A percentile compares a stretch with the other conserved stretches of the same genome.
Conservation (phyloP, 2,888 invertebrate genomes). For the Empis livida region DNA sequence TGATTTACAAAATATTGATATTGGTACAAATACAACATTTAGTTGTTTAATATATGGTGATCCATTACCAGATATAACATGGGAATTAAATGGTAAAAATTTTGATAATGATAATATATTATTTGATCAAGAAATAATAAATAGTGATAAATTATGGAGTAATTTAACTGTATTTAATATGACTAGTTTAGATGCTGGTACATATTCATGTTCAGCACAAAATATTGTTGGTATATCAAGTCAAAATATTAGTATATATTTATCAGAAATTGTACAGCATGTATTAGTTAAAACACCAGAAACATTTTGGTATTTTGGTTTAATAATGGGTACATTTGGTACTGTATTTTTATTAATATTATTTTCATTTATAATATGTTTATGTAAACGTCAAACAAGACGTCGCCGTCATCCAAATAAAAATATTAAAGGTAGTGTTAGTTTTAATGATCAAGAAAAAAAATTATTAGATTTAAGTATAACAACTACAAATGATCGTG, state of each 20-base stretch:
- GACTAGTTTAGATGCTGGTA: constrained; percentile 68
- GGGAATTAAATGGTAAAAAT: constrained; percentile 64
- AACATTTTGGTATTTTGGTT: constrained; percentile 60
- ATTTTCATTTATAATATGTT: constrained; percentile 46
- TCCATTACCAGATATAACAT: constrained; percentile 69
- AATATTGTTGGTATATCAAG: constrained; percentile 37
- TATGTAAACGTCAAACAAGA: constrained; percentile 39
- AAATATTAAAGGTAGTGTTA: constrained; percentile 64
- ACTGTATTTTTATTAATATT: constrained; percentile 47
- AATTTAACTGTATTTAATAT: constrained; percentile 74
- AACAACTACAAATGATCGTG: constrained; percentile 51
- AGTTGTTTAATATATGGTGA: constrained; percentile 72
- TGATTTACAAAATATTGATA: constrained; percentile 50
- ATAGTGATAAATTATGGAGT: constrained; percentile 48
- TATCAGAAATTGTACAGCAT: constrained; percentile 49
- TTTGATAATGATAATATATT: constrained; percentile 42
- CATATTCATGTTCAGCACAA: constrained; percentile 55
- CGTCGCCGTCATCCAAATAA: constrained; percentile 45
- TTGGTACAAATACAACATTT: constrained; percentile 70
- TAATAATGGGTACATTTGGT: constrained; percentile 57
- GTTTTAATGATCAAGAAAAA: constrained; percentile 80
- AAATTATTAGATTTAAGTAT: constrained; percentile 70
- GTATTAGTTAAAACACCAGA: constrained; percentile 49
- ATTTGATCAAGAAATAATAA: constrained; percentile 32
- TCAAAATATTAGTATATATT: constrained; percentile 45